phyloP scores from a whole-genome alignment of 1,140 invertebrate species.

The Eciton burchellii region DNA sequence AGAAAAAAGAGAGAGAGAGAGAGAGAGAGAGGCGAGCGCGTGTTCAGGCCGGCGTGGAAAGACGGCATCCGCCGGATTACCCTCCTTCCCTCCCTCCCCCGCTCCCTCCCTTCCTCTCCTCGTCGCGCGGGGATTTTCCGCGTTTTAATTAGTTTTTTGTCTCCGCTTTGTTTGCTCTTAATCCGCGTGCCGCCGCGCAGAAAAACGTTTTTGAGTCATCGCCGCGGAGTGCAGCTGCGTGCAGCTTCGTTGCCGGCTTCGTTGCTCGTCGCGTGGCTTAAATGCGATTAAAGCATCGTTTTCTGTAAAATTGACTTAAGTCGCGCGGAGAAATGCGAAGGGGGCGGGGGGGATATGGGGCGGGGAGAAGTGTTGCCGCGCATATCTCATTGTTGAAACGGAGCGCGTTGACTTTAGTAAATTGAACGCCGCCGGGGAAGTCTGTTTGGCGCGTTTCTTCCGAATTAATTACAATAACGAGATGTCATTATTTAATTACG shows the following conservation, averaged over 20 bases:
- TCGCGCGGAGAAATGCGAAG: neutral
- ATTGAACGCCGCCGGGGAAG: neutral
- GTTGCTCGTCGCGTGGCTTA: conserved; percentile 3
- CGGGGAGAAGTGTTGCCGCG: no score
- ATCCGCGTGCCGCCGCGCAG: conserved; percentile 21
- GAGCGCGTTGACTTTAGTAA: conserved; percentile 24
- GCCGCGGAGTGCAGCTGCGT: conserved; percentile 1
- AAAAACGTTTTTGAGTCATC: conserved; percentile 58
- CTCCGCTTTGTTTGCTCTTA: conserved; percentile 43
- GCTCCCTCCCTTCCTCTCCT: no score
- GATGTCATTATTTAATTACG: conserved; percentile 24
- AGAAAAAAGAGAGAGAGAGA: conserved; percentile 17
- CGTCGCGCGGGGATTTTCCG: conserved; percentile 47
- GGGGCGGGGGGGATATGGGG: no score
- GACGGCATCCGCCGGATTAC: conserved; percentile 37
- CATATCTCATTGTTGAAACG: conserved; percentile 17
- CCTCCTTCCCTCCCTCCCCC: neutral
- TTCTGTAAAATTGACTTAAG: conserved; percentile 54
- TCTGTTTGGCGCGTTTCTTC: neutral
- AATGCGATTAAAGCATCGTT: conserved; percentile 48
- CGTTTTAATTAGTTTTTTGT: conserved; percentile 59
- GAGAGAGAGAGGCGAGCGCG: neutral
- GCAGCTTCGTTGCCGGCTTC: conserved; percentile 3
- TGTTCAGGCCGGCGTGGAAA: conserved; percentile 36
- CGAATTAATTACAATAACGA: conserved; percentile 39